Evolutionary conservation across 2,797 vertebrate genomes (phyloP).

Genomic region (Tokudaia tokunoshimensis): DNA sequence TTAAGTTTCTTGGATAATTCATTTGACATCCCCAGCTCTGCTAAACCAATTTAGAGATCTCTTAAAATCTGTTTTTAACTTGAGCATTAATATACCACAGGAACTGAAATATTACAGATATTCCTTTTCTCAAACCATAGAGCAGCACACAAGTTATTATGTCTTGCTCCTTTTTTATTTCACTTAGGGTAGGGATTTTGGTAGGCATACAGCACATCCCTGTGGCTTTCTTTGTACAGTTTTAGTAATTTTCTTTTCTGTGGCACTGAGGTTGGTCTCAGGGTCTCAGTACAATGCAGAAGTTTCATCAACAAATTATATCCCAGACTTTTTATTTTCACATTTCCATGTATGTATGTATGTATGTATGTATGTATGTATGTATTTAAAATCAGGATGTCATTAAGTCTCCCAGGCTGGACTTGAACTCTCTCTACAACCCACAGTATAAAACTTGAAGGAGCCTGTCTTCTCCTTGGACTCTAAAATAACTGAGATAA

Average conservation of each 20-base stretch:
- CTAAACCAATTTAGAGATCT: neutral
- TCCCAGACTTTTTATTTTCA: neutral
- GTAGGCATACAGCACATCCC: neutral
- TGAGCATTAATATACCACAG: neutral
- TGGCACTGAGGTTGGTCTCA: neutral
- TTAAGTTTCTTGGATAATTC: neutral
- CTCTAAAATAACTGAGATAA: neutral
- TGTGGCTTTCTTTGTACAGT: neutral
- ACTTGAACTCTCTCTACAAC: neutral
- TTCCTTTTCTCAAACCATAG: neutral
- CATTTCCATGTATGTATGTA: neutral
- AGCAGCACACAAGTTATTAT: neutral
- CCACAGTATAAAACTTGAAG: neutral
- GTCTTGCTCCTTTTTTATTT: slow-evolving; percentile 34
- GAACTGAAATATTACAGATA: neutral
- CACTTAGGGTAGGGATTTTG: neutral
- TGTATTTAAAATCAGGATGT: neutral
- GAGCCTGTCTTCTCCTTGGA: neutral
- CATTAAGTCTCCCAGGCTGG: neutral
- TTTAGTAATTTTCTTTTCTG: neutral
- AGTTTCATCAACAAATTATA: neutral
- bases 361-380: too few relatives aligned
- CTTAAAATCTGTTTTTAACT: slow-evolving; percentile 46
- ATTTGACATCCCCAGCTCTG: neutral
- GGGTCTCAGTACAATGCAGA: neutral